Evolutionary conservation across 2,113 vertebrate species (phyloP), one percentile per base, ranked within the genome.

Genomic region (Dermatemys mawii): DNA sequence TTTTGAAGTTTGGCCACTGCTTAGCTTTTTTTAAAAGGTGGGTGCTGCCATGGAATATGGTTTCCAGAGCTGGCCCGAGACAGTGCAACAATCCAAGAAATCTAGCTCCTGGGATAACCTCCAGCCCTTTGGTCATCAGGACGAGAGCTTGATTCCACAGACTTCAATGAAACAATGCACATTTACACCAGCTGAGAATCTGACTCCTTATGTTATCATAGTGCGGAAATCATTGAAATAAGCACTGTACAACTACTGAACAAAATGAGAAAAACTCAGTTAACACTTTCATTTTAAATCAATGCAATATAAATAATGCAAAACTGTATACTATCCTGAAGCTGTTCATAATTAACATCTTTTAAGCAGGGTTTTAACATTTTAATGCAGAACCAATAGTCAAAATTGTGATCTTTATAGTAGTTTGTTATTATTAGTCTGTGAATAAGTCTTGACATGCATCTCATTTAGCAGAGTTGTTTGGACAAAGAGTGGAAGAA

Each of bases 381-480:
- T 86, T 73, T 55, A 87, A 91, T 81, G 82, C 67, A 86, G 78
- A 90, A 1, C n/a, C 87, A 49, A 6, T 9, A 87, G 32, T 86
- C 49, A 8, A 84, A 88, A 29, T 92, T 91, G 26, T 1, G 14
- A 3, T 78, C 11, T 88, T 63, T 49, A 87, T n/a, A 26, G 83
- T 8, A 41, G 53, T 1, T 13, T 79, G 89, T 94, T 90, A 80
- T 95, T 92, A 94, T 75, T 57, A 83, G 63, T 82, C 79, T 75
- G 27, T 48, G 89, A 92, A 3, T 84, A 91, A 96, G 93, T 78
- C 67, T n/a, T 9, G 67, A 93, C 82, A 2, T 88, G 60, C 89
- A 90, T 86, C 91, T 85, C 90, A 92, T 96, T 96, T 94, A 95
- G 84, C 83, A 86, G 92, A 83, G 92, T 97, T 94, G 90, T 75